phyloP scores from a whole-genome alignment of 2,888 invertebrate species.

The Microchrysa polita region DNA sequence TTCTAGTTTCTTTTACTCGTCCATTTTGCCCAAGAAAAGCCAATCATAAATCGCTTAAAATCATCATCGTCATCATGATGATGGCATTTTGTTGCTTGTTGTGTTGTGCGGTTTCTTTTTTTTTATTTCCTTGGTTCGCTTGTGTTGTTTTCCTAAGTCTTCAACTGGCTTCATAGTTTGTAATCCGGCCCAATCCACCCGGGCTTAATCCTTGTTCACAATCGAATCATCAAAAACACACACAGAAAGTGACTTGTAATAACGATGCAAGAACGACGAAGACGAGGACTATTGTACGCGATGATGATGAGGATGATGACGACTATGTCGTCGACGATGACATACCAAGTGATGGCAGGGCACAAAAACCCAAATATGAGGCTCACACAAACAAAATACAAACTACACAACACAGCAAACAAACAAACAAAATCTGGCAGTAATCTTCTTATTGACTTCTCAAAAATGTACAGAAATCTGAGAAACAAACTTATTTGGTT shows the following conservation, averaged over 20 bases:
- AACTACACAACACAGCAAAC: slow-evolving; percentile 29
- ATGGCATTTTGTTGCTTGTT: not conserved
- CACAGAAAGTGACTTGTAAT: slow-evolving; percentile 13
- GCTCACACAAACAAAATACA: slow-evolving; percentile 14
- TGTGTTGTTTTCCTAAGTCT: not conserved
- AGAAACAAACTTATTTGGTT: slow-evolving; percentile 38
- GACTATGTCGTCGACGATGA: not conserved
- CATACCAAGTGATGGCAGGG: not conserved
- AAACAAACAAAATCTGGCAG: slow-evolving; percentile 38
- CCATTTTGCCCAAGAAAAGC: slow-evolving; percentile 20
- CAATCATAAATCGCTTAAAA: slow-evolving; percentile 41
- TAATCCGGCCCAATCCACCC: slow-evolving; percentile 32
- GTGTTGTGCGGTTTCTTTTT: too few species aligned
- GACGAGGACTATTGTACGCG: too few species aligned
- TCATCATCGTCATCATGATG: slow-evolving; percentile 36
- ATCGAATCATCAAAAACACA: slow-evolving; percentile 42
- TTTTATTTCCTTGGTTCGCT: too few species aligned
- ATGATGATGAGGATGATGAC: not conserved
- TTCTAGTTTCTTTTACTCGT: too few species aligned
- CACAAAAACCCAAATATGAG: slow-evolving; percentile 5
- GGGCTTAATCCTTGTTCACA: slow-evolving; percentile 39
- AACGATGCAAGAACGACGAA: too few species aligned
- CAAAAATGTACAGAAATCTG: slow-evolving; percentile 39
- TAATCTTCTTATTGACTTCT: slow-evolving; percentile 44
- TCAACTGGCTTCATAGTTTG: slow-evolving; percentile 21